Evolutionary conservation across 2,797 vertebrate species (phyloP), one percentile per base, ranked within the genome.

Genomic region (Tenualosa ilisha): DNA sequence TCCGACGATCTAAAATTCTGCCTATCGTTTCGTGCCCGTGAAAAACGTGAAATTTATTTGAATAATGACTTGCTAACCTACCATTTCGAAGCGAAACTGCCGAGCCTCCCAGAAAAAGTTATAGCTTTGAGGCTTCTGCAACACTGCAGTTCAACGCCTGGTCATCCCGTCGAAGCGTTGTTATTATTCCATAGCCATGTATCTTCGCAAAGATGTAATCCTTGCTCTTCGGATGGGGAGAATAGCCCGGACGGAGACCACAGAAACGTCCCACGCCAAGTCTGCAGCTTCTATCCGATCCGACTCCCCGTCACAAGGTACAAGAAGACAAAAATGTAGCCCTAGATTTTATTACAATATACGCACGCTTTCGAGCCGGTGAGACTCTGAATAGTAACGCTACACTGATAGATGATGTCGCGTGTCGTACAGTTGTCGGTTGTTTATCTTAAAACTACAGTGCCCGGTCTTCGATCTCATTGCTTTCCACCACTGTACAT

Each of bases 81-180:
- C 93, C 93, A 94, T 94, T 85, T 92, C 91, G 88, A 90, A 88
- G 91, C 88, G 91, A 92, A 90, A 93, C 90, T 91, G 92, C 90
- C 91, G 91, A 90, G 86, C 89, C 85, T 85, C 87, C 84, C 82
- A 84, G 79, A 50, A 86, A 90, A 91, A 91, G 90, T 90, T 91
- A 85, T 81, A 87, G 90, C 87, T 87, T 51, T 81, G 87, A 88
- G 81, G 86, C 85, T 84, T 86, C 87, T 84, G 87, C 87, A 87
- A 89, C 83, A 84, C 87, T 81, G 88, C 89, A 82, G 86, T 90
- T 91, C 91, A 92, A 81, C 83, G 86, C 72, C 87, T 88, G 89
- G 87, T 88, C 91, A 91, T 92, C 86, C 87, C 86, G 87, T 88
- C 88, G 87, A 83, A 81, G 81, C 51, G 85, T 82, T 82, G 82